Percentiles rank a stretch among this genome's conserved stretches.
These are phyloP conservation scores for Apamea sordens DNA, from an alignment of 2,888 invertebrate species.

Conservation along the genomic window DNA sequence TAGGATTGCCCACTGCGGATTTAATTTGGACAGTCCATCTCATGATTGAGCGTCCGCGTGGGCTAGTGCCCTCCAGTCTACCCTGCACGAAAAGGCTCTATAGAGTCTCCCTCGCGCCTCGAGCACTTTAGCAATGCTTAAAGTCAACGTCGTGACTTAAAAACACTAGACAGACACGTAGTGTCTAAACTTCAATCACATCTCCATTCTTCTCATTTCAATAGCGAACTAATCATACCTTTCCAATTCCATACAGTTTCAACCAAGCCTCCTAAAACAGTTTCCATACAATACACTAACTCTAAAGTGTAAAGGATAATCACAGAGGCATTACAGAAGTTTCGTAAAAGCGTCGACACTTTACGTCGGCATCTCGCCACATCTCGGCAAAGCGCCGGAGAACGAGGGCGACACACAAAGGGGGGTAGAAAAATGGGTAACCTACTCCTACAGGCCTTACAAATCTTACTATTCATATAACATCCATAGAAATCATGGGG, in stretches of 20 bases:
- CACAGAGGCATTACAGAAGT: constrained; percentile 61
- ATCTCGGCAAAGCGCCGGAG: constrained; percentile 68
- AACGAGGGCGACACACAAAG: constrained; percentile 72
- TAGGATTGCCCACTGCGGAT: no score
- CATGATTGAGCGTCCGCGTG: no score
- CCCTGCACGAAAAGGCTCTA: no score
- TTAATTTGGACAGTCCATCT: no score
- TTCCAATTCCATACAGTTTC: neutral
- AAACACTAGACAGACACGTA: no score
- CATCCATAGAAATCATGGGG: constrained; percentile 58
- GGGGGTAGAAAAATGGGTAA: constrained; percentile 71
- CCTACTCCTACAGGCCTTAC: constrained; percentile 65
- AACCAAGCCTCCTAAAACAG: constrained; percentile 10
- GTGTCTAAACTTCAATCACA: neutral
- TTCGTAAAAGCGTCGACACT: constrained; percentile 64
- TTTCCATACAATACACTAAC: constrained; percentile 20
- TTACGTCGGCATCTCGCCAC: constrained; percentile 65
- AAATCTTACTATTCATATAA: constrained; percentile 61
- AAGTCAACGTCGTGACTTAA: neutral
- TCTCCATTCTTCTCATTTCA: neutral
- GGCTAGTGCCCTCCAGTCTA: no score
- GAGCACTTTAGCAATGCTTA: no score
- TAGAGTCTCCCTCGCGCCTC: no score
- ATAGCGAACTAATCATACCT: neutral
- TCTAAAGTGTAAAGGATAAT: constrained; percentile 59